These are phyloP conservation scores for Ciconia maguari DNA, from an alignment of 2,113 vertebrate species.

Conservation along the genomic window DNA sequence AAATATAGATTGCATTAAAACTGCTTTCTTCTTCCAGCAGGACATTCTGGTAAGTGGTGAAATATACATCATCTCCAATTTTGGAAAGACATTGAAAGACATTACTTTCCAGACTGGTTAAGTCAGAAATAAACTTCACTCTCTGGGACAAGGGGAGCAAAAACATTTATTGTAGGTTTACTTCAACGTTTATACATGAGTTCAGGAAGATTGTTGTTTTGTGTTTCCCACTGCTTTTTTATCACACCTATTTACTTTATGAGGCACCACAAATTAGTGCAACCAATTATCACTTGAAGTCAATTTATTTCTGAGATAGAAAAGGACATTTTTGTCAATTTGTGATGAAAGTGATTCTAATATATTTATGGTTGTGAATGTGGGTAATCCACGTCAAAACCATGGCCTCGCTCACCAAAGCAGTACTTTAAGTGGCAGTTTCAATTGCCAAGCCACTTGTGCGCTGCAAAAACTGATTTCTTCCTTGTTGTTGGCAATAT, in stretches of 20 bases:
- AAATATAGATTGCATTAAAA: neutral
- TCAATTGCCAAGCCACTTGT: neutral
- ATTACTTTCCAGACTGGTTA: neutral
- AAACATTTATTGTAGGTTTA: neutral
- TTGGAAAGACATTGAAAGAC: neutral
- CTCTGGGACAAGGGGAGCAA: neutral
- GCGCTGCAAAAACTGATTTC: neutral
- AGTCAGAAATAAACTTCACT: neutral
- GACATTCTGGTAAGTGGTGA: constrained; percentile 21
- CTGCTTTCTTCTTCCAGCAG: neutral
- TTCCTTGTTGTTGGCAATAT: neutral
- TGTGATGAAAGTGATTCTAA: neutral
- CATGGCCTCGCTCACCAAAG: neutral
- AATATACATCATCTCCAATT: neutral
- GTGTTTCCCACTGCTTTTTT: neutral
- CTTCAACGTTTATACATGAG: neutral
- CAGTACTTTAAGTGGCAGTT: neutral
- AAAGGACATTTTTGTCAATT: neutral
- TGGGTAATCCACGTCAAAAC: neutral
- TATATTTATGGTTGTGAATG: neutral
- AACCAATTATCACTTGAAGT: neutral
- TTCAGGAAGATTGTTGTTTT: neutral
- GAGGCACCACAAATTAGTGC: neutral
- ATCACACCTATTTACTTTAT: neutral
- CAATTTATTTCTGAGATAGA: neutral